Percentiles rank a stretch among this genome's conserved stretches.
phyloP scores from a whole-genome alignment of 2,797 vertebrate genomes.

The Poecile montanus region DNA sequence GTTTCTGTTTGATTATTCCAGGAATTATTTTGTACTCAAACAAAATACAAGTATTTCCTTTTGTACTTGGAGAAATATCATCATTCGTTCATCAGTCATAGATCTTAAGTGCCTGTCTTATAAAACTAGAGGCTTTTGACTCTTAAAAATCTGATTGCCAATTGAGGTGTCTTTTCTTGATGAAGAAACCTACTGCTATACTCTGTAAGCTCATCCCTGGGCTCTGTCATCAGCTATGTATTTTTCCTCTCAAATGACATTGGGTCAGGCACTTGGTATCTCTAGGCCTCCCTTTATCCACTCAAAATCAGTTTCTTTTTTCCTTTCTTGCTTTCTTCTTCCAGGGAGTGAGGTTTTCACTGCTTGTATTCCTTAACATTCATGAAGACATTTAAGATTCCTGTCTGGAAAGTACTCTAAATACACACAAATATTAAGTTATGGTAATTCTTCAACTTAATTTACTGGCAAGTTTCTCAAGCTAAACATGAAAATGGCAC shows the following conservation, averaged over 20 bases:
- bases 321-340: not conserved
- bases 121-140: not conserved
- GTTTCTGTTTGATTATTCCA: not conserved
- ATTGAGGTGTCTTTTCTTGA: not conserved
- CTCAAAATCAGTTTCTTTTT: not conserved
- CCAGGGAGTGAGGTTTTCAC: not conserved
- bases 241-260: not conserved
- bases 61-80: not conserved
- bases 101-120: not conserved
- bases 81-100: not conserved
- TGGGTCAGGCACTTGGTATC: not conserved
- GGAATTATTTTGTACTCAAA: not conserved
- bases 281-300: not conserved
- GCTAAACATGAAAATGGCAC: slow-evolving; percentile 10
- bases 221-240: not conserved
- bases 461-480: slow-evolving; percentile 9
- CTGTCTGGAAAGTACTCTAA: not conserved
- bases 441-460: slow-evolving; percentile 1
- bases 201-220: not conserved
- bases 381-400: not conserved
- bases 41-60: not conserved
- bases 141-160: not conserved
- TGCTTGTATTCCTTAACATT: not conserved
- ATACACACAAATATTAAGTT: slow-evolving; percentile 15
- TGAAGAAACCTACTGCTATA: not conserved